phyloP scores from a whole-genome alignment of 2,797 vertebrate species.

The Pagetopsis macropterus region DNA sequence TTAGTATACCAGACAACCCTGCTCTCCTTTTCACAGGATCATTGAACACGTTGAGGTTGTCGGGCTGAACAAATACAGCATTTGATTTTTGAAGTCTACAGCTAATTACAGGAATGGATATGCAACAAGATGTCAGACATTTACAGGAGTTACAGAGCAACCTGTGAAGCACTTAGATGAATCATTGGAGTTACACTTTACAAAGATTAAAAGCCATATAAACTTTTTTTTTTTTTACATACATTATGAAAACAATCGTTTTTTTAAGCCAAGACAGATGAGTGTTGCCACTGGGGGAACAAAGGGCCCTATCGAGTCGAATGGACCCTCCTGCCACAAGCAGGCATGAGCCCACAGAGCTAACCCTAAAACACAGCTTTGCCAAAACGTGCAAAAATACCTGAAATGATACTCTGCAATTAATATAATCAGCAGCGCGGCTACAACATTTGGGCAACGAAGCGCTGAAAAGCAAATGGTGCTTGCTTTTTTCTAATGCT shows the following conservation, averaged over 20 bases:
- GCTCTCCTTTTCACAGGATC: constrained; percentile 4
- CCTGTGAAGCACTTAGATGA: constrained; percentile 26
- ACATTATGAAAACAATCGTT: constrained; percentile 28
- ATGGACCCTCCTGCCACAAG: background rate
- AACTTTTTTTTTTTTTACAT: constrained; percentile 24
- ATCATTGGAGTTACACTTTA: constrained; percentile 14
- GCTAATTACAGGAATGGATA: constrained; percentile 18
- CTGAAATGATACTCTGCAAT: constrained; percentile 11
- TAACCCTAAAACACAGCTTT: constrained; percentile 27
- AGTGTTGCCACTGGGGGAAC: constrained; percentile 8
- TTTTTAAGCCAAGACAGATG: constrained; percentile 32
- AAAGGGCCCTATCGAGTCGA: background rate
- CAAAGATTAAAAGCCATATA: constrained; percentile 23
- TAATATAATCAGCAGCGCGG: constrained; percentile 3
- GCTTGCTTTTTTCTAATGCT: constrained; percentile 6
- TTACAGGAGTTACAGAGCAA: constrained; percentile 10
- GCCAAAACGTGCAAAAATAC: constrained; percentile 22
- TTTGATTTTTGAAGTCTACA: constrained; percentile 20
- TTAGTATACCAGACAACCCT: constrained; percentile 29
- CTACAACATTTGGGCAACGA: constrained; percentile 10
- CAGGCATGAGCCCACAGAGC: background rate
- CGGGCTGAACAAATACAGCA: constrained; percentile 45
- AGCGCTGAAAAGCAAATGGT: constrained; percentile 14
- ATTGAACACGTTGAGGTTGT: constrained; percentile 25
- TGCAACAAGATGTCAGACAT: constrained; percentile 22